Base-by-base conservation (phyloP, 2,888 invertebrate genomes). In the Agonopterix subpropinquella region DNA sequence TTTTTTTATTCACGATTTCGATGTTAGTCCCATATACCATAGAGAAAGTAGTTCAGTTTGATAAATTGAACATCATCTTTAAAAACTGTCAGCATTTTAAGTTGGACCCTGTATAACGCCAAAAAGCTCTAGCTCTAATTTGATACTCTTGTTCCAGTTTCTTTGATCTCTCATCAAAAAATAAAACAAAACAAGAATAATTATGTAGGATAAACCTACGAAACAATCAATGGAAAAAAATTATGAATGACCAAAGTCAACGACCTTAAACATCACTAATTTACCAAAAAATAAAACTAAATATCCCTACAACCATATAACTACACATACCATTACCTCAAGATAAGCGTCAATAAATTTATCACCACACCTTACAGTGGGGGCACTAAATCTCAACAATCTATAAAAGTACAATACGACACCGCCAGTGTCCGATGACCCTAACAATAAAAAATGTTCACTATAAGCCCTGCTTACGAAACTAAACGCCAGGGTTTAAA, bases 301-400 rank as follows among this genome's bases (percentile, higher is more conserved):
- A 41, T 43, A 36, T 39, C 37, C 36, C 37, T 11, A 41, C 53
- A 49, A 28, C 28, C 28, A 28, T 28, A 28, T 28, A 28, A 28
- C 28, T 28, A 28, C 28, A 67, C 47, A 72, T 71, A 75, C 79
- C 77, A 81, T 77, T 77, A 77, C 67, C 64, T 61, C 65, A 61
- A 78, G 85, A 83, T 85, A 85, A 85, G 76, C 61, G 56, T 58
- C 73, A 67, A 81, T 83, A 84, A 80, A 85, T 85, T 80, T 82
- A 84, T 82, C 83, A 80, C 78, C 73, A 62, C 64, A 64, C 69
- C 69, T 69, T 61, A 68, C 64, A 54, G 50, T 28, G 28, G 28
- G 51, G 61, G 61, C 67, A 66, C 69, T 80, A 81, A 81, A 80
- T 81, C 78, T 77, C 66, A 52, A 65, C 65, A 64, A 70, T 71